Percentiles rank a stretch among this genome's conserved stretches.
phyloP scores from a whole-genome alignment of 2,113 vertebrate species.

The Salvelinus sp. region DNA sequence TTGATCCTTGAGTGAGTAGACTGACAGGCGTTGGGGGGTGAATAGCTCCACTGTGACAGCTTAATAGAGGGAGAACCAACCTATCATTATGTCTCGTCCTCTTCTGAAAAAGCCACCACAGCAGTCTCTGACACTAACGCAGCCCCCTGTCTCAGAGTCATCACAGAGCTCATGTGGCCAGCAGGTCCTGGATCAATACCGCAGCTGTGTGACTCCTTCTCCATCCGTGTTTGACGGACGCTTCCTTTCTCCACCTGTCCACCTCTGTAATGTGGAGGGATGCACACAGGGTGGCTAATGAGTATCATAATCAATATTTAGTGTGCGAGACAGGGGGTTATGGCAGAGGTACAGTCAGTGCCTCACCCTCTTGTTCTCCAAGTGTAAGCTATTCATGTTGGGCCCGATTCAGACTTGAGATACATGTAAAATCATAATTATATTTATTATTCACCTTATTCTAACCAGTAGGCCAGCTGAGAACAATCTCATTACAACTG shows the following conservation, averaged over 20 bases:
- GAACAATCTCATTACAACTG: no score
- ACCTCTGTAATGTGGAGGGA: neutral
- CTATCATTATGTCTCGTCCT: neutral
- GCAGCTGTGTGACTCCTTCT: conserved; percentile 31
- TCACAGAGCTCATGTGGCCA: neutral
- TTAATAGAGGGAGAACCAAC: neutral
- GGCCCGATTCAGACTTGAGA: no score
- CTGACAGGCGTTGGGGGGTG: neutral
- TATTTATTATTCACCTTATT: no score
- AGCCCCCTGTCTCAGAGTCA: neutral
- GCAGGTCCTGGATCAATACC: conserved; percentile 35
- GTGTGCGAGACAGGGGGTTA: conserved; percentile 5
- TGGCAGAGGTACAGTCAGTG: neutral
- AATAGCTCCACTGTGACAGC: neutral
- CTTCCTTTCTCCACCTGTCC: conserved; percentile 25
- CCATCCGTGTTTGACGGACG: conserved; percentile 30
- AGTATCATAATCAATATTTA: conserved; percentile 15
- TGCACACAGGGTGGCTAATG: conserved; percentile 1
- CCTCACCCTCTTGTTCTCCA: neutral
- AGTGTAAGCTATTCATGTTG: neutral
- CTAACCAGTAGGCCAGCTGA: no score
- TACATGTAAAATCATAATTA: no score
- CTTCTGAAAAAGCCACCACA: neutral
- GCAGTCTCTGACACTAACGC: neutral
- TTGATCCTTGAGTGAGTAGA: no score